These are phyloP conservation scores for Noctua comes DNA, from an alignment of 2,888 invertebrate species.

Conservation along the genomic window DNA sequence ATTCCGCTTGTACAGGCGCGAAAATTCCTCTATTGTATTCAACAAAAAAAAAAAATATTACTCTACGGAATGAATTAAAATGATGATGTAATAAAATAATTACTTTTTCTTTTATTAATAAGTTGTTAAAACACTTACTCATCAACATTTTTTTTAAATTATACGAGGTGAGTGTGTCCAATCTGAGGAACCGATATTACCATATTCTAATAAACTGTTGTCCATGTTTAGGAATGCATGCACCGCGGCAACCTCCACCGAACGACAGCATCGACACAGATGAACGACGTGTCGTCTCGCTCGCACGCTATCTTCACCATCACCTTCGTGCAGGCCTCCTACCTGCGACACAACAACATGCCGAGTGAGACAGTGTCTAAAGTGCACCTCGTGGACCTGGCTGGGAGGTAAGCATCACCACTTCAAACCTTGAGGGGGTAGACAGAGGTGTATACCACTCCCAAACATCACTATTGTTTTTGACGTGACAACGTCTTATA, in stretches of 20 bases:
- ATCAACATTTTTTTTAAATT: neutral
- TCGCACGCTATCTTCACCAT: slow-evolving; percentile 98
- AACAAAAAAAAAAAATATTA: neutral
- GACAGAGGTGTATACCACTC: neutral
- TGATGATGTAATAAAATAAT: neutral
- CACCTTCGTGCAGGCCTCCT: slow-evolving; percentile 96
- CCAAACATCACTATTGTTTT: neutral
- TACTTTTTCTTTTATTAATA: neutral
- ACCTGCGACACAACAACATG: slow-evolving; percentile 94
- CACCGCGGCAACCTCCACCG: slow-evolving; percentile 95
- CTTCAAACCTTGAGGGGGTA: neutral
- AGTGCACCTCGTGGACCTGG: slow-evolving; percentile 96
- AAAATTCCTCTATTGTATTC: neutral
- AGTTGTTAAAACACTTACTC: neutral
- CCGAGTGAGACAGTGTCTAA: slow-evolving; percentile 97
- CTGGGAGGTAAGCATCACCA: slow-evolving; percentile 93
- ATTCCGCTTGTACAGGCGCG: neutral
- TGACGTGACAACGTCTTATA: too few relatives aligned
- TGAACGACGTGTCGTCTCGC: slow-evolving; percentile 97
- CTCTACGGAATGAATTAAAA: neutral
- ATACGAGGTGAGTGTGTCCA: neutral
- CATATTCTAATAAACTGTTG: neutral
- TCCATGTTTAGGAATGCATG: slow-evolving; percentile 92
- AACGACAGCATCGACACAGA: slow-evolving; percentile 96
- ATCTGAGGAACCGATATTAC: neutral